These are phyloP conservation scores for Idaea biselata DNA, from an alignment of 2,888 invertebrate species.

Conservation along the genomic window DNA sequence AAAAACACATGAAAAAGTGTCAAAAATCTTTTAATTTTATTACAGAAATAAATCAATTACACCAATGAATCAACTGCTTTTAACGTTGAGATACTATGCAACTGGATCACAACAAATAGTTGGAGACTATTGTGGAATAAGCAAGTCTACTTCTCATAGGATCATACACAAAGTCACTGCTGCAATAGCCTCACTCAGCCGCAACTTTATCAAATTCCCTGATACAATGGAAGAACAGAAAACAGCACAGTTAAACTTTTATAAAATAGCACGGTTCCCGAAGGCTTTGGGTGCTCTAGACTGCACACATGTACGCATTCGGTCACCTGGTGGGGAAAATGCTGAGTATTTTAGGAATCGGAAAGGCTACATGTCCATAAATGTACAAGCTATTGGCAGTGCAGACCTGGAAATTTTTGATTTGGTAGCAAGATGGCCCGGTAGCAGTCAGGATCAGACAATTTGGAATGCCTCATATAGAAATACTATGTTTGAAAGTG, in stretches of 20 bases:
- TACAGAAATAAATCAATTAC: slow-evolving; percentile 4
- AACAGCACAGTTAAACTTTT: background rate
- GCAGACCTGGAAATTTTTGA: slow-evolving; percentile 16
- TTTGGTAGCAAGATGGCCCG: slow-evolving; percentile 18
- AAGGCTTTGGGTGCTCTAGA: slow-evolving; percentile 8
- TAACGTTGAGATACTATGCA: slow-evolving; percentile 5
- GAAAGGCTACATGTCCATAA: slow-evolving; percentile 22
- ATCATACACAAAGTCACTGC: slow-evolving; percentile 8
- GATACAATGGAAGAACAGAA: slow-evolving; percentile 1
- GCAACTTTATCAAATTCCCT: slow-evolving; percentile 7
- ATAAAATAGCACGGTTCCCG: slow-evolving; percentile 1
- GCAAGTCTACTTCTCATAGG: slow-evolving; percentile 6
- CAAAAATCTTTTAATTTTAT: slow-evolving; percentile 4
- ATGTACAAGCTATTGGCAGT: slow-evolving; percentile 19
- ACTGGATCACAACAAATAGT: slow-evolving; percentile 4
- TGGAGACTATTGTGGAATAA: slow-evolving; percentile 2
- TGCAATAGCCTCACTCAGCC: slow-evolving; percentile 9
- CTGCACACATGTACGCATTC: slow-evolving; percentile 19
- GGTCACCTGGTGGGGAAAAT: slow-evolving; percentile 15
- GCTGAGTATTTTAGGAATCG: slow-evolving; percentile 20
- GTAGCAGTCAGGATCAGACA: slow-evolving; percentile 17
- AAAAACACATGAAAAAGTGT: no score
- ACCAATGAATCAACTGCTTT: slow-evolving; percentile 2
- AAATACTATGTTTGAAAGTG: slow-evolving; percentile 18
- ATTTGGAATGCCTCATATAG: slow-evolving; percentile 21